phyloP scores from a whole-genome alignment of 2,888 invertebrate genomes.

The Dolichomitus sp. region DNA sequence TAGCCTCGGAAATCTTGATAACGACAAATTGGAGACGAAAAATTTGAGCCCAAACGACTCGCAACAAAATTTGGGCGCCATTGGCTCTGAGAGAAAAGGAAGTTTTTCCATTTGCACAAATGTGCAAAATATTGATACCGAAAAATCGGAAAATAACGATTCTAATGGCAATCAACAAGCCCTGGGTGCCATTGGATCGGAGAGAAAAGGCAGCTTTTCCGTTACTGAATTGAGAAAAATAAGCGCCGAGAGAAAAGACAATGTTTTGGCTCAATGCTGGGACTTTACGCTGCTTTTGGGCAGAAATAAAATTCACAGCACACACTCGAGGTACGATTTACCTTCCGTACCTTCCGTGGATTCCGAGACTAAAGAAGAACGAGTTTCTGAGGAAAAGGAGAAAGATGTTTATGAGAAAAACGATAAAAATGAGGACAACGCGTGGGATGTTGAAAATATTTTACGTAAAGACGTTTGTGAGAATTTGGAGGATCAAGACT shows the following conservation, averaged over 20 bases:
- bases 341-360: neutral
- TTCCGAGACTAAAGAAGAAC: neutral
- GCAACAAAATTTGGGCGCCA: constrained; percentile 71
- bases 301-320: constrained; percentile 71
- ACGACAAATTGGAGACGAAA: constrained; percentile 5
- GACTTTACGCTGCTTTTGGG: constrained; percentile 73
- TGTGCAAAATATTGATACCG: neutral
- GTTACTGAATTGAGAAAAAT: neutral
- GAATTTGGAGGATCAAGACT: neutral
- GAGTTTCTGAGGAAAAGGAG: neutral
- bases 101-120: constrained; percentile 51
- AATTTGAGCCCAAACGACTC: constrained; percentile 23
- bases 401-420: neutral
- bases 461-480: neutral
- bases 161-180: constrained; percentile 44
- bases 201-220: constrained; percentile 69
- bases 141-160: neutral
- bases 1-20: constrained; percentile 9
- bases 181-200: constrained; percentile 74
- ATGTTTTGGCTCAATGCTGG: constrained; percentile 73
- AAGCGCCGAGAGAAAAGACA: constrained; percentile 46
- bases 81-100: constrained; percentile 73
- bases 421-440: neutral
- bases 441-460: neutral
- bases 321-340: constrained; percentile 20